A percentile compares a stretch with the other conserved stretches of the same genome.
Conservation (phyloP, 2,888 invertebrate species). For the Arge pagana region DNA sequence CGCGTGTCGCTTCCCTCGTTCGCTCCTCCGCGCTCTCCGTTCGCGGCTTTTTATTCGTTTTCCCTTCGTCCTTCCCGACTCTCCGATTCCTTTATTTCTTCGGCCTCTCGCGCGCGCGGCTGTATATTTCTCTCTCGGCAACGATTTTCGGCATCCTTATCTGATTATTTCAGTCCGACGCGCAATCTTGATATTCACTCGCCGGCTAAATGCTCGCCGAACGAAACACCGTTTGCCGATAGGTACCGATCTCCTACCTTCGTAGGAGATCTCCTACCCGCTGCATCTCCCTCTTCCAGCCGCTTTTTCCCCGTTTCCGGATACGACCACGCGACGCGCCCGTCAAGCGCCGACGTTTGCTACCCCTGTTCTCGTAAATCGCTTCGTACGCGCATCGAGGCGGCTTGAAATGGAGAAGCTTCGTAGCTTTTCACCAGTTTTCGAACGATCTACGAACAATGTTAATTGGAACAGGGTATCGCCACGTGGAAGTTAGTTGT, state of each 20-base stretch:
- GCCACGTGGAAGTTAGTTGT: too few species aligned
- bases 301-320: neutral
- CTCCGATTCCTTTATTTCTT: constrained; percentile 18
- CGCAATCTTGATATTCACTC: constrained; percentile 41
- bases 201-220: constrained; percentile 39
- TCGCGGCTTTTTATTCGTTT: too few species aligned
- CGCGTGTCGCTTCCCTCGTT: too few species aligned
- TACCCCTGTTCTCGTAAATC: too few species aligned
- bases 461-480: too few species aligned
- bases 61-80: too few species aligned
- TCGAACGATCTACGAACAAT: too few species aligned
- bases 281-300: too few species aligned
- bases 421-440: too few species aligned
- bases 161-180: constrained; percentile 41
- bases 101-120: neutral
- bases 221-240: constrained; percentile 41
- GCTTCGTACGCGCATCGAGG: too few species aligned
- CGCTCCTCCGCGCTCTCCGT: too few species aligned
- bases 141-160: constrained; percentile 34
- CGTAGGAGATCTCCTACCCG: constrained; percentile 26
- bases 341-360: neutral
- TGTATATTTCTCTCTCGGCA: constrained; percentile 23
- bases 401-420: too few species aligned
- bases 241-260: constrained; percentile 13
- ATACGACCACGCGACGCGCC: neutral